Conservation (phyloP, 2,797 vertebrate species). For the Cynopterus sphinx region DNA sequence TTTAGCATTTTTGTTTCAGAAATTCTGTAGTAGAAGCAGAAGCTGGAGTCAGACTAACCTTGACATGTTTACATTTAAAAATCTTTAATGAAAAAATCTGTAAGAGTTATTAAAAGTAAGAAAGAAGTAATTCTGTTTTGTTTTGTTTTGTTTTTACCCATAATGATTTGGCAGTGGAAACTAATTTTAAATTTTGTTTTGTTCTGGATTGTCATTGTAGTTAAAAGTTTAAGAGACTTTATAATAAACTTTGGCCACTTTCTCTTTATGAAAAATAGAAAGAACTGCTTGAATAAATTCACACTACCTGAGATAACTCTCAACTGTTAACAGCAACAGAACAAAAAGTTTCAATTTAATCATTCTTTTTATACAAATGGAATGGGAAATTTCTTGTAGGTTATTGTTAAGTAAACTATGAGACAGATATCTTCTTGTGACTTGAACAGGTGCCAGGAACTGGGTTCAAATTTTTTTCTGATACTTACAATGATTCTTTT, state of each 20-base stretch:
- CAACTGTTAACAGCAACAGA: background rate
- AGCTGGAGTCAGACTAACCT: background rate
- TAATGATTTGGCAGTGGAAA: background rate
- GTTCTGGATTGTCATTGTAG: background rate
- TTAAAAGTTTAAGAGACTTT: background rate
- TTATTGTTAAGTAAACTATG: background rate
- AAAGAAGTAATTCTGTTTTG: background rate
- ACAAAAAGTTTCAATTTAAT: background rate
- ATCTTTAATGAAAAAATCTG: background rate
- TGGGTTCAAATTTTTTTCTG: background rate
- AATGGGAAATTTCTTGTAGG: background rate
- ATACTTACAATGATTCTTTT: background rate
- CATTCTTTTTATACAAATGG: background rate
- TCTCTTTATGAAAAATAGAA: background rate
- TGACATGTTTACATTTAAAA: background rate
- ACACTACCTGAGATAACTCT: background rate
- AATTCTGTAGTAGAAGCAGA: background rate
- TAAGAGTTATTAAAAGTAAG: background rate
- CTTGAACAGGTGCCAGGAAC: background rate
- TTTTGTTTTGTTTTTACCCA: background rate
- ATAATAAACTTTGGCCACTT: background rate
- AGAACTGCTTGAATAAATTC: background rate
- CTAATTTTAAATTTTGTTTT: background rate
- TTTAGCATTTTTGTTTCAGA: slow-evolving; percentile 3
- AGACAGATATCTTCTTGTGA: background rate